A percentile compares a stretch with the other conserved stretches of the same genome.
Evolutionary conservation across 2,797 vertebrate genomes (phyloP).

Genomic region (Rhinogobio ventralis): DNA sequence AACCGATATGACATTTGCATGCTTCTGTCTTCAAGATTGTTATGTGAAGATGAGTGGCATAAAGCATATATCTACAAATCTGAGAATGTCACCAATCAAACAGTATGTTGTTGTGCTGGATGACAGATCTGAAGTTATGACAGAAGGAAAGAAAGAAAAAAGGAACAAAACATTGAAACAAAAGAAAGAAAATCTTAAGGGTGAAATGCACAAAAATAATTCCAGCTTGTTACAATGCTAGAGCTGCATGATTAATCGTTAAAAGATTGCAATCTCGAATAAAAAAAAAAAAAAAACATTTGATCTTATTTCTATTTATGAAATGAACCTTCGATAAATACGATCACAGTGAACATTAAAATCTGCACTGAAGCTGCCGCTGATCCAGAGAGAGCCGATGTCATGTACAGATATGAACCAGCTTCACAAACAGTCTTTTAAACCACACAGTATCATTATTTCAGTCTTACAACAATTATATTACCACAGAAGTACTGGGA

Average conservation of each 20-base stretch:
- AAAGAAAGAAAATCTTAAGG: background rate
- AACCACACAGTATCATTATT: background rate
- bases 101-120: background rate
- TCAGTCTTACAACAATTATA: background rate
- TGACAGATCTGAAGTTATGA: conserved; percentile 15
- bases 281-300: fast-evolving
- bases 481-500: background rate
- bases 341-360: background rate
- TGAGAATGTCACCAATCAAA: conserved; percentile 16
- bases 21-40: conserved; percentile 5
- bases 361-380: background rate
- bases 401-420: background rate
- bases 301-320: background rate
- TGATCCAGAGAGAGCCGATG: background rate
- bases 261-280: background rate
- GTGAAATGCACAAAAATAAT: background rate
- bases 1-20: conserved; percentile 6
- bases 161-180: background rate
- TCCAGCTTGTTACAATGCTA: background rate
- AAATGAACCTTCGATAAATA: background rate
- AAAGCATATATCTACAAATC: background rate
- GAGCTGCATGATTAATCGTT: background rate
- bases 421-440: no score
- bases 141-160: background rate
- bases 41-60: background rate